A percentile compares a stretch with the other conserved stretches of the same genome.
Evolutionary conservation across 1,140 invertebrate species (phyloP).

Genomic region (Condylostylus longicornis): DNA sequence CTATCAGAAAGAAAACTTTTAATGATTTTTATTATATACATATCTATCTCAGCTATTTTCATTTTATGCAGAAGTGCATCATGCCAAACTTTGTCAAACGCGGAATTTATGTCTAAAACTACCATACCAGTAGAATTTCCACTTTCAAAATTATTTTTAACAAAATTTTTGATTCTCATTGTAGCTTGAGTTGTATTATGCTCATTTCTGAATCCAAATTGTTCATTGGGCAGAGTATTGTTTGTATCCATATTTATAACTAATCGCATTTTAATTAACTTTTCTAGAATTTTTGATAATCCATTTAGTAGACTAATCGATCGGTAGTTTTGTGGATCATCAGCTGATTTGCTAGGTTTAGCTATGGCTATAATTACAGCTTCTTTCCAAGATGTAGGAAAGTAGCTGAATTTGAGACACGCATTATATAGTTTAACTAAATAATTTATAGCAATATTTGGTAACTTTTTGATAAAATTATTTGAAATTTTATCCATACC

Average conservation of each 20-base stretch:
- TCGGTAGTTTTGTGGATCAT: slow-evolving; percentile 16
- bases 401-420: no score
- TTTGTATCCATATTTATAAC: not conserved
- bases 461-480: not conserved
- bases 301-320: slow-evolving; percentile 24
- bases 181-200: no score
- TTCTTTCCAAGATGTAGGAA: no score
- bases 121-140: not conserved
- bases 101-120: slow-evolving; percentile 4
- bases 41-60: slow-evolving; percentile 2
- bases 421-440: slow-evolving; percentile 20
- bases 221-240: not conserved
- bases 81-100: slow-evolving; percentile 18
- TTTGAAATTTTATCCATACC: not conserved
- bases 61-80: slow-evolving; percentile 14
- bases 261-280: not conserved
- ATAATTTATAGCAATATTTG: not conserved
- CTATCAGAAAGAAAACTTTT: slow-evolving; percentile 12
- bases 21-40: slow-evolving; percentile 9
- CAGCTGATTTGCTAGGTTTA: slow-evolving; percentile 22
- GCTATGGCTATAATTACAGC: no score
- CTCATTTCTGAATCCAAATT: not conserved
- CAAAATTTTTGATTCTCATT: no score
- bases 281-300: slow-evolving; percentile 22
- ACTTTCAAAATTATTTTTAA: no score